Base-by-base conservation (phyloP, 2,797 vertebrate genomes). In the Sebastes reedi region DNA sequence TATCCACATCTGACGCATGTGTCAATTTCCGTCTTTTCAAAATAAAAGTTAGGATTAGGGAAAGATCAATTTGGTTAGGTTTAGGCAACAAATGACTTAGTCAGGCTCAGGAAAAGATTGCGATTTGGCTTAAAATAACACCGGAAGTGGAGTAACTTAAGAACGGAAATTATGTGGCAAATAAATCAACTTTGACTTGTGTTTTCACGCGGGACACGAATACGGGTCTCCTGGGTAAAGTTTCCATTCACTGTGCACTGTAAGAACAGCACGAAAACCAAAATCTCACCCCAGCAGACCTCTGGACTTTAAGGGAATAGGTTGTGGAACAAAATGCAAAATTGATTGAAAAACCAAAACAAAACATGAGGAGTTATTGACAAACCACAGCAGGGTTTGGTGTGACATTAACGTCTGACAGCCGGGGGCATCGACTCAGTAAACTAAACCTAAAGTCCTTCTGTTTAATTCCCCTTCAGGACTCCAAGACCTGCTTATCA, bases 371-470 rank as follows among this genome's bases (percentile, higher is more conserved):
- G 34, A 6, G 30, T 72, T 77, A 85, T 77, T 78, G 80, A 74
- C 46, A 42, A 25, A 34, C 16, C 74, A 42, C 64, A 75, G 74
- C 54, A 27, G 36, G 55, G 24, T 54, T 46, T 58, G 29, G 52
- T 59, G 27, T 71, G 73, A 62, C 79, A 87, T 75, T 84, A 58
- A 72, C 2, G 36, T 46, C 39, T 36, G 18, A 60, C 64, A 75
- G 67, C 16, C n/a, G 0, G n/a, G n/a, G 22, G 36, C 74, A 71
- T 76, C 1, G 54, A 73, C 72, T 81, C 20, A 60, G 4, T 36
- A 32, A 75, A 66, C 36, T 69, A 72, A 56, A 64, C 16, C 20
- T 7, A 6, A 66, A 75, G 24, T 46, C 59, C 3, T 8, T 34
- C 24, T 16, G 8, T 72, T 71, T 58, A 18, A 50, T 55, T 64